Conservation (phyloP, 2,888 invertebrate species). For the Polyommatus icarus region DNA sequence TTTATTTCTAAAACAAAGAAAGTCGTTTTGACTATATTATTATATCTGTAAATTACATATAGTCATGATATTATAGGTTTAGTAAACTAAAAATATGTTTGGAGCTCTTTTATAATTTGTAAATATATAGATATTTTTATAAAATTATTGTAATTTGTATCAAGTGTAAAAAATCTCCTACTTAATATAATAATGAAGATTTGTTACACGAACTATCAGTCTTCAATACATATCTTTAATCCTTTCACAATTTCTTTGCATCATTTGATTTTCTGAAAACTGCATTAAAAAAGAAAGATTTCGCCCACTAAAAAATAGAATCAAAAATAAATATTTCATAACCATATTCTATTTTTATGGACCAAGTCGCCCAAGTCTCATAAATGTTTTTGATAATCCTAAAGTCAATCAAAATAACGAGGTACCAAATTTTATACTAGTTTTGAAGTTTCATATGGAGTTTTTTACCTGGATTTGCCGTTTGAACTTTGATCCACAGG, state of each 20-base stretch:
- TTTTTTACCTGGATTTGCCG: too few species aligned
- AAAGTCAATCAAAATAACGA: too few species aligned
- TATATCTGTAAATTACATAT: not conserved
- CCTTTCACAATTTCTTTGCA: too few species aligned
- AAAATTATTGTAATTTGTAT: not conserved
- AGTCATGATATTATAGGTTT: not conserved
- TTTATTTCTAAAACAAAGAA: not conserved
- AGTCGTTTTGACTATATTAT: too few species aligned
- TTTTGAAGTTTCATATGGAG: too few species aligned
- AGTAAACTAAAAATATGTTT: not conserved
- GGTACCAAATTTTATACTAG: too few species aligned
- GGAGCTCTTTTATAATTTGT: not conserved
- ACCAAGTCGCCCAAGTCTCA: not conserved
- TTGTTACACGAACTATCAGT: not conserved
- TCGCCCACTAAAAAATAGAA: too few species aligned
- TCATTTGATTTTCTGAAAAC: too few species aligned
- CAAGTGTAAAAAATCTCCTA: not conserved
- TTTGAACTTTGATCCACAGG: too few species aligned
- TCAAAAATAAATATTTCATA: too few species aligned
- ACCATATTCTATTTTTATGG: not conserved
- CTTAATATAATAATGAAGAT: not conserved
- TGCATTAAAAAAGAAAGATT: too few species aligned
- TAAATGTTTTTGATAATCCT: not conserved
- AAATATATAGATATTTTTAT: not conserved
- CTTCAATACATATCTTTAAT: too few species aligned